Evolutionary conservation across 64 coral and sea anemone species (phyloP), one percentile per base, ranked within the genome.

Genomic region (Dendrophyllia cribrosa): DNA sequence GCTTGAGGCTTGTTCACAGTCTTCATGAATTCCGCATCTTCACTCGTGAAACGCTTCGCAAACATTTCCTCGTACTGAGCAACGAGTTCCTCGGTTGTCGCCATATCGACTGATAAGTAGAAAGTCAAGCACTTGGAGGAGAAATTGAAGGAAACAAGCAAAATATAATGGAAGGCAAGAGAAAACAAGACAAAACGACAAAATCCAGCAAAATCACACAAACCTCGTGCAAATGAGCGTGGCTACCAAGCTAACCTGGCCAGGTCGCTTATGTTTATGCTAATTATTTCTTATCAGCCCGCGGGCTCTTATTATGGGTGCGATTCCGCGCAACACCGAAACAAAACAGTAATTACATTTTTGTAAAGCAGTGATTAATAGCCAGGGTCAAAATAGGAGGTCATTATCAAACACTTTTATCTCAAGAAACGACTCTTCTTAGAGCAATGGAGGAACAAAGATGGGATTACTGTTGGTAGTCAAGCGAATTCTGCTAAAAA

Each of bases 11-110:
- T 93, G 24, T 95, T 86, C 0, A 98, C 86, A 6, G 93, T 92
- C 53, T 98, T 98, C 93, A 93, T 95, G 58, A 90, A 98, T 12
- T 92, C 89, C 56, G 55, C 93, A 93, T 98, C 96, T 59, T 90
- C 93, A 70, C 86, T 82, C 24, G 96, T 93, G 52, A 93, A 98
- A 15, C 96, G 93, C 14, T 98, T 95, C 0, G 96, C 73, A 86
- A 98, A 98, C 58, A 98, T 81, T 66, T 95, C 90, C 48, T 98
- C 94, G 52, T 90, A 95, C 75, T 88, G 53, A 4, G 91, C 82
- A 45, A 98, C 3, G 17, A 70, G 72, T 83, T 95, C 93, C 85
- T 92, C 90, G 34, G 81, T 74, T 9, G 79, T 86, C 15, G 90
- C 70, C 90, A 92, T 92, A 62, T 45, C 44, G 25, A 44, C 6